phyloP scores from a whole-genome alignment of 2,113 vertebrate genomes.

The Aegotheles bennettii region DNA sequence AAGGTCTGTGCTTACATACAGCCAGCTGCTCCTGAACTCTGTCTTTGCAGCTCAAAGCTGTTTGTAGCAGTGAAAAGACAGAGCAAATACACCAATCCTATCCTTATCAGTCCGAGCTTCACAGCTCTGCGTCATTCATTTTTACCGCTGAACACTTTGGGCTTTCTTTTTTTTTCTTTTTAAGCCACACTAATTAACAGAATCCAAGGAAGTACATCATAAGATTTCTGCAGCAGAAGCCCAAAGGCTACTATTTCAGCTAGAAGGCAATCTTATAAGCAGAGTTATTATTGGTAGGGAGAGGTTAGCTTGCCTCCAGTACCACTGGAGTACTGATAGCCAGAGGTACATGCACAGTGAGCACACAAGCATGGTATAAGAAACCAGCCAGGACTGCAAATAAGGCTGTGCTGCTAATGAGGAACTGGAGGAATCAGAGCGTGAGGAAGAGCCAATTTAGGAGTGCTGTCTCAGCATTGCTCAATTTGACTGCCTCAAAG shows the following conservation, averaged over 20 bases:
- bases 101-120: neutral
- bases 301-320: neutral
- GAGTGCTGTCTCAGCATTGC: neutral
- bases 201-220: neutral
- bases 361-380: neutral
- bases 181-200: neutral
- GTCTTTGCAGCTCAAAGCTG: neutral
- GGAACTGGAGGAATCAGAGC: neutral
- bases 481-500: neutral
- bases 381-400: neutral
- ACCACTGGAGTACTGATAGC: neutral
- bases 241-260: neutral
- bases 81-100: neutral
- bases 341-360: neutral
- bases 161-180: neutral
- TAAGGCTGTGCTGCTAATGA: neutral
- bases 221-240: neutral
- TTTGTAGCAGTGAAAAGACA: neutral
- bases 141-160: neutral
- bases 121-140: neutral
- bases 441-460: neutral
- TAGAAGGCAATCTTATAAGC: neutral
- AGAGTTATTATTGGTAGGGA: neutral
- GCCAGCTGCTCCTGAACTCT: neutral
- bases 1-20: neutral